phyloP scores from a whole-genome alignment of 2,888 invertebrate species.

The Caenorhabditis sp. region DNA sequence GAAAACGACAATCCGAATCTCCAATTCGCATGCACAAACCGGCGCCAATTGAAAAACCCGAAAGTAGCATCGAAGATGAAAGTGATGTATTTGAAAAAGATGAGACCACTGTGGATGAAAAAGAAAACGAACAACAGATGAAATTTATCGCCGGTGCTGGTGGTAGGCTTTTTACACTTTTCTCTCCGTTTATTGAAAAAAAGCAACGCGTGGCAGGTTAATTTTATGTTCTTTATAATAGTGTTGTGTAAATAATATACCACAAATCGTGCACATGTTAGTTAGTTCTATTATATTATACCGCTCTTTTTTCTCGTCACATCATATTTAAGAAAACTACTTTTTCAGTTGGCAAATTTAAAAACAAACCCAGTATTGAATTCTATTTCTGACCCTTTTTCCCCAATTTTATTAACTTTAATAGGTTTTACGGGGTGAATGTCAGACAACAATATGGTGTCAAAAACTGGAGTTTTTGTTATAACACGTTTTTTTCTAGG shows the following conservation, averaged over 20 bases:
- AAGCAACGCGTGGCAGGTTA: slow-evolving; percentile 24
- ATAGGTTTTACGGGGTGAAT: no score
- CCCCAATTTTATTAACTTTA: no score
- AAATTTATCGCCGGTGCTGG: background rate
- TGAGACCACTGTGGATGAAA: slow-evolving; percentile 5
- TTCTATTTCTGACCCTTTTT: no score
- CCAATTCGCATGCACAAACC: slow-evolving; percentile 28
- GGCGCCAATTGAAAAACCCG: slow-evolving; percentile 29
- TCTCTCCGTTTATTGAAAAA: slow-evolving; percentile 2
- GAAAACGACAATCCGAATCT: slow-evolving; percentile 9
- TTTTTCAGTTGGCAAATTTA: background rate
- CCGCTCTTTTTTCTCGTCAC: background rate
- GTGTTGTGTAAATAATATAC: slow-evolving; percentile 26
- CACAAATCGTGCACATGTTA: background rate
- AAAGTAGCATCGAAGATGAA: slow-evolving; percentile 22
- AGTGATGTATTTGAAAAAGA: slow-evolving; percentile 4
- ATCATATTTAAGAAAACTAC: background rate
- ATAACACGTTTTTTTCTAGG: no score
- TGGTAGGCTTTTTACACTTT: background rate
- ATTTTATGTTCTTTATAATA: slow-evolving; percentile 7
- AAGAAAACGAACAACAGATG: slow-evolving; percentile 16
- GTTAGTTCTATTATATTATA: background rate
- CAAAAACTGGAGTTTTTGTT: no score
- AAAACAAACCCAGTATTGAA: no score
- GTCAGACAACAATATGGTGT: no score